Evolutionary conservation across 2,888 invertebrate species (phyloP), one percentile per base, ranked within the genome.

Genomic region (Caradrina kadenii): DNA sequence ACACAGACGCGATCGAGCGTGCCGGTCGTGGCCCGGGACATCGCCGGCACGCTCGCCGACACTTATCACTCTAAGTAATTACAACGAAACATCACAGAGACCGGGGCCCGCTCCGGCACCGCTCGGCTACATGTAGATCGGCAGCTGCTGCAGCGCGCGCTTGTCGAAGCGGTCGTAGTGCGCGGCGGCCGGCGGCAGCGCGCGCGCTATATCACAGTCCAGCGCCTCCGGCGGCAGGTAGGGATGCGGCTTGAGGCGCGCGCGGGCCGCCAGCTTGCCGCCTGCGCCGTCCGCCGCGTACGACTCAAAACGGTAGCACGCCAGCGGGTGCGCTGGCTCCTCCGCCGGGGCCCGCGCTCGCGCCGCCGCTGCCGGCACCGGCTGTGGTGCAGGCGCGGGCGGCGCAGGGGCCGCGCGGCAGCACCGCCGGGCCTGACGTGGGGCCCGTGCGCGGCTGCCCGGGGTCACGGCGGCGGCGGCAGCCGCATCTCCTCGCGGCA

Each of bases 401-500:
- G 85, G 83, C 22, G 89, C 89, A 52, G 89, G 80, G 75, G 89
- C 88, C 69, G 88, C 84, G 69, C 88, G 87, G 88, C 87, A 88
- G 86, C 88, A 89, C 83, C 87, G 89, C 71, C 89, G 87, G 42
- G 86, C 84, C 70, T 84, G 86, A 48, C 89, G 73, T 58, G 89
- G 88, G 69, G 87, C 88, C 61, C 87, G 85, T 83, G 64, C 77
- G 77, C 87, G 69, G 81, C 85, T 81, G 74, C 85, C 70, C 72
- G 88, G 82, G 79, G 89, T 86, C 80, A 84, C 83, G 80, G 89
- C 81, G 77, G 90, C 90, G 64, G 91, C 93, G 81, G 91, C 93
- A 63, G 92, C 92, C 58, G 93, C 92, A 59, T 96, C 96, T 50
- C 96, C 96, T 73, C 96, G 96, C 81, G 98, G 98, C 93, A 98